These are phyloP conservation scores for Thalassarche chlororhynchos DNA, from an alignment of 2,113 vertebrate genomes.

Conservation along the genomic window DNA sequence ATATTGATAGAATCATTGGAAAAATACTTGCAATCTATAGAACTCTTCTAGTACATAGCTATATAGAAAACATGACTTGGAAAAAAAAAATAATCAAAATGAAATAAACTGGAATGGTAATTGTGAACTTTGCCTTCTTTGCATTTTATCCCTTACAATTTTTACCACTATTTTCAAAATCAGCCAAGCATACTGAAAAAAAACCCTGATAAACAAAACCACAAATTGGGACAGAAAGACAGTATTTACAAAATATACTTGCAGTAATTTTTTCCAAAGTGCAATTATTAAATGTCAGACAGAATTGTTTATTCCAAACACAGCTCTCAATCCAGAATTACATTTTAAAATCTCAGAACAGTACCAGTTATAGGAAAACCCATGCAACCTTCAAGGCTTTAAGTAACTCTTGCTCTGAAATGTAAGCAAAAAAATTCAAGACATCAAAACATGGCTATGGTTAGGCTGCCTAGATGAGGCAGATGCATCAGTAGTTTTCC, in stretches of 20 bases:
- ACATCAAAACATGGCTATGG: background rate
- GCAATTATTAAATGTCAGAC: background rate
- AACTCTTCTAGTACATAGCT: background rate
- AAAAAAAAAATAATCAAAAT: background rate
- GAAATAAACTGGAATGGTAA: background rate
- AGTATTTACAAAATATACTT: background rate
- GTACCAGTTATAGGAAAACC: background rate
- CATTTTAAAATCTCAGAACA: background rate
- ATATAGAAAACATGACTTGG: background rate
- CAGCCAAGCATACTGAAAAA: background rate
- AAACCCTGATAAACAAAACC: background rate
- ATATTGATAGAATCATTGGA: background rate
- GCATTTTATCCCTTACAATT: background rate
- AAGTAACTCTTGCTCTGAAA: background rate
- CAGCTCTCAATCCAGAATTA: background rate
- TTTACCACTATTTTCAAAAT: background rate
- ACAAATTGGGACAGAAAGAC: background rate
- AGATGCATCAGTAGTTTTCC: background rate
- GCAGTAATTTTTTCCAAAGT: background rate
- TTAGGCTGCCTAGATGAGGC: background rate
- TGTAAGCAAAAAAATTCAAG: background rate
- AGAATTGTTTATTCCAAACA: background rate
- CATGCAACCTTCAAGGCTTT: background rate
- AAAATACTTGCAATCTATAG: background rate
- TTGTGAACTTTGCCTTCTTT: background rate